Base-by-base conservation (phyloP, 2,888 invertebrate genomes). In the Dasysyrphus tricinctus region DNA sequence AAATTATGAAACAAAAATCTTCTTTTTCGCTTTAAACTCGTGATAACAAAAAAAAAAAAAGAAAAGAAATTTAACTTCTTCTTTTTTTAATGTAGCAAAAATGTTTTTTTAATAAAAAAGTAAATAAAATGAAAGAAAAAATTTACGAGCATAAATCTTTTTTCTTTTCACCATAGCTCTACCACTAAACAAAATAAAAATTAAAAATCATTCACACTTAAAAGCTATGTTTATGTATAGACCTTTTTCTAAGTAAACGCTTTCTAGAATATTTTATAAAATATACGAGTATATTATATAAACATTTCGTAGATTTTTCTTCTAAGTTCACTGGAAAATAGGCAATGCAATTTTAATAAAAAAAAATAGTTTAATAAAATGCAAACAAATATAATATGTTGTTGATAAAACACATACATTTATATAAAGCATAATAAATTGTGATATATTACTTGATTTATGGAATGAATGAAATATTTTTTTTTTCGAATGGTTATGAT, bases 371-470 rank as follows among this genome's bases (percentile, higher is more conserved):
- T 49, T 34, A 67, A 67, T n/a, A 19, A 67, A 49, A 44, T 63
- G 29, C 42, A 63, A 44, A 29, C 19, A 67, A 65, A 47, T 19
- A 14, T 34, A 16, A 65, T 67, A 34, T 67, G 67, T 34, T 65
- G 47, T 42, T 42, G 8, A 42, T 24, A 42, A 63, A 63, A 63
- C 42, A 59, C 29, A 54, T 42, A 42, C 42, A 51, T 54, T 19
- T 42, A 61, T 70, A 54, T 70, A 59, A 69, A 42, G 16, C 61
- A 83, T 79, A 34, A 75, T 75, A 80, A 84, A 44, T 80, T 84
- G 84, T 84, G 84, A 84, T 84, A 84, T 65, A 75, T 74, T 61
- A 67, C 42, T 67, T 72, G 84, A 59, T 65, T 80, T 75, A 70
- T 65, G 49, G 78, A 78, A 77, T 81, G 77, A 73, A 69, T 69